phyloP scores from a whole-genome alignment of 2,113 vertebrate species.

The Gnathonemus longibarbis region DNA sequence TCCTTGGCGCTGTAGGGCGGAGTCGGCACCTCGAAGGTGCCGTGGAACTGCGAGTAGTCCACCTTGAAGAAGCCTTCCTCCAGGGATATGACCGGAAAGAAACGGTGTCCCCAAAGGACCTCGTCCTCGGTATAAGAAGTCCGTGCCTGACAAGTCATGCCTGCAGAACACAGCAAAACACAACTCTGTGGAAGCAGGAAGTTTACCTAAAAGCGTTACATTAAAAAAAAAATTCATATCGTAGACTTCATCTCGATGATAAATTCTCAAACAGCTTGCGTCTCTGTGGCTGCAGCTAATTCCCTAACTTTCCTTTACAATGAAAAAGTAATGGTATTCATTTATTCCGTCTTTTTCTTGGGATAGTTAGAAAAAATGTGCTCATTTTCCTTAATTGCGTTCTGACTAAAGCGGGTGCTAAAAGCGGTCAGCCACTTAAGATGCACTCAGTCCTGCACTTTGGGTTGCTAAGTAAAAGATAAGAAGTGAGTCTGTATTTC shows the following conservation, averaged over 20 bases:
- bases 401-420: not conserved
- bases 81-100: constrained; percentile 95
- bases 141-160: constrained; percentile 97
- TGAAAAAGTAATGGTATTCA: not conserved
- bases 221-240: not conserved
- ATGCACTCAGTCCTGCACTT: not conserved
- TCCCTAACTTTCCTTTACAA: not conserved
- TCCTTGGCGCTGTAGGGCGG: constrained; percentile 95
- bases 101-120: constrained; percentile 97
- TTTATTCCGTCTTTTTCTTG: not conserved
- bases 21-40: constrained; percentile 92
- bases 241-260: not conserved
- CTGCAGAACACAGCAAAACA: constrained; percentile 48
- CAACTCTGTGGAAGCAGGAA: not conserved
- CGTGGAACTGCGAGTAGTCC: constrained; percentile 98
- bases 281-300: not conserved
- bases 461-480: not conserved
- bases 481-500: not conserved
- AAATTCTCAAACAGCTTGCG: not conserved
- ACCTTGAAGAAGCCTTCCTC: constrained; percentile 99
- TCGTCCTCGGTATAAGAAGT: constrained; percentile 97
- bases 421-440: not conserved
- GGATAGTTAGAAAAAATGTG: not conserved
- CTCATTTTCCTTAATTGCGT: not conserved
- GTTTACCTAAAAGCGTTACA: not conserved